phyloP scores from a whole-genome alignment of 2,797 vertebrate species.

The Sorex maritimensis region DNA sequence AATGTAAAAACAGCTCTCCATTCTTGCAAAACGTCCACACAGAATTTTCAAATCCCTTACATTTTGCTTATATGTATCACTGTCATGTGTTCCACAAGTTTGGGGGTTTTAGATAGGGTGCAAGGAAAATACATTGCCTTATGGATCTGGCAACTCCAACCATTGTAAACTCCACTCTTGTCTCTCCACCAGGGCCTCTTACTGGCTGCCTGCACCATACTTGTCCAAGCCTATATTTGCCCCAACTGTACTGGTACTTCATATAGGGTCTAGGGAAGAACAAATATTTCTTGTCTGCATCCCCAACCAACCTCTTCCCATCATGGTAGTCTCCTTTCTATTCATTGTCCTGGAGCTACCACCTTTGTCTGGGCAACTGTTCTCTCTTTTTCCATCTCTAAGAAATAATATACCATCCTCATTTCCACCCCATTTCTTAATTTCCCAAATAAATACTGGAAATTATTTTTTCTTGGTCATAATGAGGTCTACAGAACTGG shows the following conservation, averaged over 20 bases:
- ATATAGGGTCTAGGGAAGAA: background rate
- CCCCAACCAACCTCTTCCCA: background rate
- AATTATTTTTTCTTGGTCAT: background rate
- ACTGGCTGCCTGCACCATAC: background rate
- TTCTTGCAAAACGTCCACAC: background rate
- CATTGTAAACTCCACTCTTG: rapidly evolving
- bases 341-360: background rate
- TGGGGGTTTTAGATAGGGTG: background rate
- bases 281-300: background rate
- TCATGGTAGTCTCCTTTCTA: background rate
- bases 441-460: background rate
- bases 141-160: background rate
- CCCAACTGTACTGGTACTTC: rapidly evolving
- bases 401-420: background rate
- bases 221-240: background rate
- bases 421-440: background rate
- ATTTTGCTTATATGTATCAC: background rate
- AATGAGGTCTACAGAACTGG: background rate
- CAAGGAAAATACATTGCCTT: background rate
- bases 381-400: background rate
- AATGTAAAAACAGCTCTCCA: background rate
- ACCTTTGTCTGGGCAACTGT: background rate
- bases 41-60: background rate
- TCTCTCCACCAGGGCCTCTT: background rate
- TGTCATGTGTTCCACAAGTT: background rate